A percentile compares a stretch with the other conserved stretches of the same genome.
Conservation (phyloP, 2,797 vertebrate genomes). For the Falco rusticolus region DNA sequence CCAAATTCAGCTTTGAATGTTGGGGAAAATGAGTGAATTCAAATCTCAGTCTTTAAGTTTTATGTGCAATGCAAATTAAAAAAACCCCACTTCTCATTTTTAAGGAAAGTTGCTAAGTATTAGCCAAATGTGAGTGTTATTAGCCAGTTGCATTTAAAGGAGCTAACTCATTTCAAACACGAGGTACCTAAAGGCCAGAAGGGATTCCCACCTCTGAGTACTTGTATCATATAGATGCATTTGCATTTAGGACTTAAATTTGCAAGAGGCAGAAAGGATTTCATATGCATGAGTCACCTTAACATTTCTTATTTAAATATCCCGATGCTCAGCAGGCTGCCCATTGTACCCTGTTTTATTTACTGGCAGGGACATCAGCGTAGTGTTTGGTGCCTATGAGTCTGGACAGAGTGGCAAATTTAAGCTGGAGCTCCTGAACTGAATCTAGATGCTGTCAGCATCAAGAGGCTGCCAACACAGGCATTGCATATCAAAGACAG, state of each 20-base stretch:
- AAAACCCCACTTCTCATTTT: neutral
- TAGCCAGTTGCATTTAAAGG: neutral
- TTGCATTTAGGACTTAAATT: neutral
- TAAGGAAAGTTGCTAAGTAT: neutral
- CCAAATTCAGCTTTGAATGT: neutral
- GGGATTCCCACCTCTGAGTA: neutral
- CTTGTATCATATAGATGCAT: neutral
- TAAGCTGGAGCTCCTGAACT: constrained; percentile 4
- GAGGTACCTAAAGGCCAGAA: neutral
- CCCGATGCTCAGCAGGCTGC: neutral
- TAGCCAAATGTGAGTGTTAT: neutral
- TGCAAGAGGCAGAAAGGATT: neutral
- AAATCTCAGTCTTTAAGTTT: neutral
- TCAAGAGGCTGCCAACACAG: constrained; percentile 5
- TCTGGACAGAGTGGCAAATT: neutral
- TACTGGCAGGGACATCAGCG: constrained; percentile 16
- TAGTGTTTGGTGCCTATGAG: constrained; percentile 24
- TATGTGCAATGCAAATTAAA: neutral
- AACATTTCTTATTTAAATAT: constrained; percentile 1
- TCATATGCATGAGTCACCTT: neutral
- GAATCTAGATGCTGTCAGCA: constrained; percentile 15
- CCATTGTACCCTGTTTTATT: neutral
- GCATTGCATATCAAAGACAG: constrained; percentile 19
- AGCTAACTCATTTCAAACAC: neutral
- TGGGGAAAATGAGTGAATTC: neutral